Conservation (phyloP, 2,113 vertebrate species). For the Myodes glareolus region DNA sequence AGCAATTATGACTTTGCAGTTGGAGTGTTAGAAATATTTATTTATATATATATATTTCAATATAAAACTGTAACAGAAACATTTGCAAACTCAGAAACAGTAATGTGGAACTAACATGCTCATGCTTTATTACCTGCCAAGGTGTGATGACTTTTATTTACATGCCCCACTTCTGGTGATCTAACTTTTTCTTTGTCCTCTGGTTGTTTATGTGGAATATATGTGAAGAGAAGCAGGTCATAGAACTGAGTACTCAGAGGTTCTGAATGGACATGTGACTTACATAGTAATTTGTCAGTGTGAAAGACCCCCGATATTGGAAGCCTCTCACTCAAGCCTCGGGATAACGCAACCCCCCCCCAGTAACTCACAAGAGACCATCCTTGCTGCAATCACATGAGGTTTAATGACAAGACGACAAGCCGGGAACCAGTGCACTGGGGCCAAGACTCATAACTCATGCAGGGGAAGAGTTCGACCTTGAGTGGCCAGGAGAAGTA, state of each 20-base stretch:
- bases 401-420: too few species aligned
- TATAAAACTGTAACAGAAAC: background rate
- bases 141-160: background rate
- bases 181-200: background rate
- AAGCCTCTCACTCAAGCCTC: too few species aligned
- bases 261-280: background rate
- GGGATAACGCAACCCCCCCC: too few species aligned
- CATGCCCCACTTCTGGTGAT: background rate
- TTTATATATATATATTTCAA: slow-evolving; percentile 29
- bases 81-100: background rate
- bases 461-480: too few species aligned
- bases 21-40: background rate
- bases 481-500: too few species aligned
- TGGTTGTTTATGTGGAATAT: background rate
- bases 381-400: too few species aligned
- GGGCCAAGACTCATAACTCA: too few species aligned
- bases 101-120: background rate
- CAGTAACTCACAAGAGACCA: too few species aligned
- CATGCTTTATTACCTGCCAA: background rate
- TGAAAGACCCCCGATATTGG: too few species aligned
- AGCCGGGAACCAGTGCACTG: too few species aligned
- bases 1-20: background rate
- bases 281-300: background rate
- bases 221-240: background rate
- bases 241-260: background rate